Evolutionary conservation across 2,113 vertebrate species (phyloP), one percentile per base, ranked within the genome.

Genomic region (Maccullochella peelii): DNA sequence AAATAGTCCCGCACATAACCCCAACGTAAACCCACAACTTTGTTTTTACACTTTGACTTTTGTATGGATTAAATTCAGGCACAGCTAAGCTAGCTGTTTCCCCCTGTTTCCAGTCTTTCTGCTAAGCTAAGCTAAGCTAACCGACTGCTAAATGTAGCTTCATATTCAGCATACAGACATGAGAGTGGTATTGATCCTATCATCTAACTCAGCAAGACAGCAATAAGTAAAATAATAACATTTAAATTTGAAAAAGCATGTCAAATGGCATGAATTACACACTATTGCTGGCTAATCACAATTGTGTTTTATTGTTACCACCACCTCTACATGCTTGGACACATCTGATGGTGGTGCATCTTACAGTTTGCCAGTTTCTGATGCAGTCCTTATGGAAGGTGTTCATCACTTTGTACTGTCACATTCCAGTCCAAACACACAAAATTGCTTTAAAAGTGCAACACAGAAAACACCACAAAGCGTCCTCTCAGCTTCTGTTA

Each of bases 361-460:
- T 55, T n/a, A 27, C 21, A 27, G 21, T 21, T 44, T 47, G 73
- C 55, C 73, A 30, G 21, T 72, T 40, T 68, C 15, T 57, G 49
- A 70, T 78, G 50, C n/a, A 20, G 27, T 30, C 33, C 27, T 18
- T 4, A 8, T 50, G 36, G 23, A 74, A 25, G 27, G n/a, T 27
- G 6, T 57, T 52, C 72, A 5, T 57, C 61, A 38, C 50, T 33
- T 57, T 36, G n/a, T 8, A 3, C 1, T 11, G 72, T 71, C 38
- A n/a, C 49, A 40, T 21, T 5, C 18, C 62, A 47, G 44, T n/a
- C 36, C 57, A 75, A 74, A 69, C 62, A n/a, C 40, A 47, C 25
- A 54, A 55, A 86, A 71, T 15, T n/a, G 57, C 63, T 83, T 83
- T 70, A 25, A 42, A 82, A 84, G 62, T 21, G 49, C 73, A 42